phyloP scores from a whole-genome alignment of 2,797 vertebrate genomes.

The Coracias cyanogaster region DNA sequence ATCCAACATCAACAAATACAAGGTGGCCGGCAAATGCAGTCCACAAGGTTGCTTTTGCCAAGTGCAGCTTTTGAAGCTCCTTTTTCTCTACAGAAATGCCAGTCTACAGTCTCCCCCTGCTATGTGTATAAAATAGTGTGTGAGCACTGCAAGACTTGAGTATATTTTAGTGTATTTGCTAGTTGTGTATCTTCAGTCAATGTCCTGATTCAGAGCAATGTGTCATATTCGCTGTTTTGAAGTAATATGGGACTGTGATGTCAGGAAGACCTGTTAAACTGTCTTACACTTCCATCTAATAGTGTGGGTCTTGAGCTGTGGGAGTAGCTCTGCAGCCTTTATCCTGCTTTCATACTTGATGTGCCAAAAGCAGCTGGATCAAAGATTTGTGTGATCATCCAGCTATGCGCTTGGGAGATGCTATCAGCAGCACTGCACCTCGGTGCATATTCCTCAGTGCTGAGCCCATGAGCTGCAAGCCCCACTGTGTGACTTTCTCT shows the following conservation, averaged over 20 bases:
- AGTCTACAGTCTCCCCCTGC: neutral
- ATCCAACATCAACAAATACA: neutral
- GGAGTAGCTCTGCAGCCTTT: neutral
- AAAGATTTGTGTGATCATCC: constrained; percentile 29
- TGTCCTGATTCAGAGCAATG: neutral
- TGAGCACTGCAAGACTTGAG: neutral
- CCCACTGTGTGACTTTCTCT: rapidly evolving
- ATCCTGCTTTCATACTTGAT: neutral
- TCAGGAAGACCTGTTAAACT: neutral
- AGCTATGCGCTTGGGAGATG: neutral
- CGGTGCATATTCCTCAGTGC: neutral
- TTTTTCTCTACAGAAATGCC: neutral
- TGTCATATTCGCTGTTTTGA: neutral
- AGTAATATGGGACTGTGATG: neutral
- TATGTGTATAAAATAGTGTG: neutral
- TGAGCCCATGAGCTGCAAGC: neutral
- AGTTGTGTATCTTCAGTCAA: neutral
- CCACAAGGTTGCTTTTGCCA: neutral
- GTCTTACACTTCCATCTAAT: neutral
- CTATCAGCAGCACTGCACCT: neutral
- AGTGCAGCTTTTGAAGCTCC: neutral
- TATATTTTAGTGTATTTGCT: neutral
- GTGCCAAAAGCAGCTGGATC: neutral
- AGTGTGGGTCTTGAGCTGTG: neutral
- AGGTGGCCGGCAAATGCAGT: neutral